Base-by-base conservation (phyloP, 2,113 vertebrate genomes). In the Neodon shergylaensis region DNA sequence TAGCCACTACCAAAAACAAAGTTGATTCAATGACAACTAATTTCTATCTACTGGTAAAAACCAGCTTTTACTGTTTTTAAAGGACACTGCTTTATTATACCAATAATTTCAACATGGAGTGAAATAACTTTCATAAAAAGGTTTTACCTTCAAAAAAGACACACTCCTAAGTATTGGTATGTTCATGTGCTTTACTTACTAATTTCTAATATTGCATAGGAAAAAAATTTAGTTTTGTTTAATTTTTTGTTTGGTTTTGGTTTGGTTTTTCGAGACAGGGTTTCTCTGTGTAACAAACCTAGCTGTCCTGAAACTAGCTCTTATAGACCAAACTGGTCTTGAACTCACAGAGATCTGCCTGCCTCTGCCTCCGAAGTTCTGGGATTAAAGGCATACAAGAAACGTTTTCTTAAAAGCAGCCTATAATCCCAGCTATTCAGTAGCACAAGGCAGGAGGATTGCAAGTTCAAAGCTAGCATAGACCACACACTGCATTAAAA, bases 121-220 rank as follows among this genome's bases (percentile, higher is more conserved):
- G 86, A 84, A 47, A 36, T 68, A 85, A 33, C 3, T 47, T 44
- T 68, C 83, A 85, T 44, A 12, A 68, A 85, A 66, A 66, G 87
- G 63, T 92, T 97, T 94, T 92, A 97, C 93, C 77, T 28, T 89
- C 47, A 93, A 85, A 95, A 92, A 89, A 76, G 42, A 66, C 84
- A 78, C 16, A 91, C 4, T 31, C 84, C 11, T 42, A 83, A 76
- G 42, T 77, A 49, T 77, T 54, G 7, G 42, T 31, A 31, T 31
- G 19, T 19, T 47, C 6, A 63, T 16, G 22, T 65, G 70, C 70
- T 85, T 90, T 47, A 68, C 28, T 93, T 82, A 92, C 17, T 66
- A 47, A 47, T 61, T 92, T 92, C 19, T 83, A 68, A 90, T 65
- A 81, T 31, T 22, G 22, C 54, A 10, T 10, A 13, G 70, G 47